Percentiles rank a stretch among this genome's conserved stretches.
These are phyloP conservation scores for Tortricodes alternella DNA, from an alignment of 2,888 invertebrate genomes.

Conservation along the genomic window DNA sequence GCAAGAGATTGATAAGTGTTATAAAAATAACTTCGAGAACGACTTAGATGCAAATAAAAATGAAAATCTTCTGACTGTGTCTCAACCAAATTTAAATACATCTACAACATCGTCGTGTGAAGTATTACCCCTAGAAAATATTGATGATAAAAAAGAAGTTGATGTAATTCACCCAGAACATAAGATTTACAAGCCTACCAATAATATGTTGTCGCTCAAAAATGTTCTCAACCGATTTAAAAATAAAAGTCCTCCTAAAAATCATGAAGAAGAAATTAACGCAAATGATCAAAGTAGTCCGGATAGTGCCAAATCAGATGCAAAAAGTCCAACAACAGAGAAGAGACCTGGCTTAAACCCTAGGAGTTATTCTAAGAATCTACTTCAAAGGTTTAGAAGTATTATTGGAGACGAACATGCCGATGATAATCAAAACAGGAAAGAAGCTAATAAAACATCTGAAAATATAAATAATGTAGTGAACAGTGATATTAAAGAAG, in stretches of 20 bases:
- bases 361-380: slow-evolving; percentile 73
- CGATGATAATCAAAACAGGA: slow-evolving; percentile 63
- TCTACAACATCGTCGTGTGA: slow-evolving; percentile 83
- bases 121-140: slow-evolving; percentile 71
- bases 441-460: slow-evolving; percentile 43
- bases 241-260: slow-evolving; percentile 66
- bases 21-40: slow-evolving; percentile 74
- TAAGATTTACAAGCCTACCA: slow-evolving; percentile 88
- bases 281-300: slow-evolving; percentile 69
- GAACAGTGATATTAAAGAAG: slow-evolving; percentile 67
- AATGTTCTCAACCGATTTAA: slow-evolving; percentile 82
- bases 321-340: slow-evolving; percentile 69
- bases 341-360: slow-evolving; percentile 72
- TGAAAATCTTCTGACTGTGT: slow-evolving; percentile 57
- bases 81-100: slow-evolving; percentile 73
- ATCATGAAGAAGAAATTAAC: slow-evolving; percentile 68
- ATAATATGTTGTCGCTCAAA: slow-evolving; percentile 79
- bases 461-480: slow-evolving; percentile 48
- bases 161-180: slow-evolving; percentile 89
- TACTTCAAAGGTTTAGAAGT: slow-evolving; percentile 75
- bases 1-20: slow-evolving; percentile 78
- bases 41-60: slow-evolving; percentile 66
- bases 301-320: slow-evolving; percentile 60
- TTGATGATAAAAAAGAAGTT: slow-evolving; percentile 67
- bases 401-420: slow-evolving; percentile 77